phyloP scores from a whole-genome alignment of 2,113 vertebrate species.

The Pterocles burchelli region DNA sequence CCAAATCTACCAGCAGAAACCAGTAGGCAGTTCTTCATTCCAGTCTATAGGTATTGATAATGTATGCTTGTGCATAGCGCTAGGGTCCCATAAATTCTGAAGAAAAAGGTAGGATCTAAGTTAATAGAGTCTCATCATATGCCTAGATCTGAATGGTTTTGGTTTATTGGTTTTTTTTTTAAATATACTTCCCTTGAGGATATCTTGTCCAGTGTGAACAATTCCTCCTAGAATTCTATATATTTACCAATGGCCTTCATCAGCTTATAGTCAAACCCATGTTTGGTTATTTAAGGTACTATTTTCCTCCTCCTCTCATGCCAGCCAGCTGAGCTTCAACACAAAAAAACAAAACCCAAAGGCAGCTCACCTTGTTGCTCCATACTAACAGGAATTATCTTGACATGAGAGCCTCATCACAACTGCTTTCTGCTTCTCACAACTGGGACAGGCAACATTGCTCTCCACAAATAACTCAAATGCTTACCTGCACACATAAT shows the following conservation, averaged over 20 bases:
- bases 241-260: background rate
- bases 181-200: background rate
- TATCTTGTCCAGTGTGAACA: background rate
- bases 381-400: background rate
- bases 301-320: background rate
- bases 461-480: background rate
- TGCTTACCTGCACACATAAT: background rate
- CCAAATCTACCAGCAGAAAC: background rate
- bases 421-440: background rate
- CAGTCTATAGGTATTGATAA: background rate
- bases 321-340: background rate
- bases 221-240: background rate
- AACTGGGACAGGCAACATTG: background rate
- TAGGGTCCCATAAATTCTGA: background rate
- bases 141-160: background rate
- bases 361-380: background rate
- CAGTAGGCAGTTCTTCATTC: background rate
- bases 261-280: background rate
- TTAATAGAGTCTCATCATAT: background rate
- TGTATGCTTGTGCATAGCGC: rapidly evolving
- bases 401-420: background rate
- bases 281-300: background rate
- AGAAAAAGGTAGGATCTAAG: background rate
- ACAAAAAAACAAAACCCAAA: background rate
- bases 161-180: background rate